A percentile compares a stretch with the other conserved stretches of the same genome.
phyloP scores from a whole-genome alignment of 2,113 vertebrate species.

The Rana temporaria region DNA sequence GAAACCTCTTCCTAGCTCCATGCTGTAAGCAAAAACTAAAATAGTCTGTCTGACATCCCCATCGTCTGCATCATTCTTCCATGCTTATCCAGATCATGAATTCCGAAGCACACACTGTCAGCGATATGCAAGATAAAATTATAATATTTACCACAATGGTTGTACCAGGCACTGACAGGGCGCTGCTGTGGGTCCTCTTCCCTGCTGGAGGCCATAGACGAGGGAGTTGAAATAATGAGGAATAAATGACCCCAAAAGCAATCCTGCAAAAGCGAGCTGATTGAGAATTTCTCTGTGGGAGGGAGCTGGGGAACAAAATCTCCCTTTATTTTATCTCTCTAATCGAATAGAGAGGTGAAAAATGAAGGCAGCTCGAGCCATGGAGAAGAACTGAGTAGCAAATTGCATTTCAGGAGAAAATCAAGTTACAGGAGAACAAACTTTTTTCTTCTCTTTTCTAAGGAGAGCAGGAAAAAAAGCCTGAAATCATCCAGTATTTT shows the following conservation, averaged over 20 bases:
- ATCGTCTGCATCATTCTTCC: constrained; percentile 9
- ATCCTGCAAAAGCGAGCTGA: constrained; percentile 46
- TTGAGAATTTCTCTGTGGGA: constrained; percentile 55
- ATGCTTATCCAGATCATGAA: constrained; percentile 32
- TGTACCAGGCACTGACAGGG: constrained; percentile 43
- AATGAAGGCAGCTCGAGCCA: constrained; percentile 52
- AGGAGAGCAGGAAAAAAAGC: constrained; percentile 32
- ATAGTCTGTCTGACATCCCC: constrained; percentile 14
- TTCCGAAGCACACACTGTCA: constrained; percentile 24
- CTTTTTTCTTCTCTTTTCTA: constrained; percentile 41
- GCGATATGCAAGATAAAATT: constrained; percentile 39
- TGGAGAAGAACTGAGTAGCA: constrained; percentile 51
- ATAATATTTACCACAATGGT: constrained; percentile 54
- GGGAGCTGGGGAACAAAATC: constrained; percentile 48
- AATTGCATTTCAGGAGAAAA: constrained; percentile 57
- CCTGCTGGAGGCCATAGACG: constrained; percentile 45
- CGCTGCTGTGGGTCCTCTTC: constrained; percentile 47
- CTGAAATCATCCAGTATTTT: constrained; percentile 35
- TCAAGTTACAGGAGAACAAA: constrained; percentile 49
- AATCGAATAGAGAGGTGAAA: constrained; percentile 57
- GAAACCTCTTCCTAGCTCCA: neutral
- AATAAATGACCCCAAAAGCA: constrained; percentile 56
- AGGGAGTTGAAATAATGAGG: constrained; percentile 53
- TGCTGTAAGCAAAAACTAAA: constrained; percentile 9
- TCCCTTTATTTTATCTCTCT: constrained; percentile 57